Conservation (phyloP, 2,888 invertebrate genomes). For the Timema podura region DNA sequence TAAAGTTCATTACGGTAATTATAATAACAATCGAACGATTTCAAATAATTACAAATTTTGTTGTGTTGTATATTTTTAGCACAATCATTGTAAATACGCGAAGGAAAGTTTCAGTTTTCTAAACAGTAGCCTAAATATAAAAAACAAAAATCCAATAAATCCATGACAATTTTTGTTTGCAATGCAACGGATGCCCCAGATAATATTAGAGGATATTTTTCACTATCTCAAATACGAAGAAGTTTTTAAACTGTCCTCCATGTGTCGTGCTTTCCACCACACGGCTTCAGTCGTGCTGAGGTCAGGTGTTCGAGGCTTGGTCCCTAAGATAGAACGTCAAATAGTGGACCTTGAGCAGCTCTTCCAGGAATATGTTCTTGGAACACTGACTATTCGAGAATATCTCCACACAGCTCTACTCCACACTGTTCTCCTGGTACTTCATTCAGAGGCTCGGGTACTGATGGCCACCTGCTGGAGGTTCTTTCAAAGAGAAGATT, state of each 20-base stretch:
- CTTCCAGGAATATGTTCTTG: background rate
- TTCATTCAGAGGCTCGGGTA: constrained; percentile 17
- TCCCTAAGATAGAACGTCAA: constrained; percentile 5
- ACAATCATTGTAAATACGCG: too few species aligned
- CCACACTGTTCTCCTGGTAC: constrained; percentile 20
- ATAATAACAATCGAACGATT: too few species aligned
- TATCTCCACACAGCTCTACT: constrained; percentile 16
- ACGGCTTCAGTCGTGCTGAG: constrained; percentile 13
- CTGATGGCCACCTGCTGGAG: constrained; percentile 21
- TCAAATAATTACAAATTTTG: too few species aligned
- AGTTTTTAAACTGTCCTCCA: constrained; percentile 11
- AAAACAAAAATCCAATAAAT: too few species aligned
- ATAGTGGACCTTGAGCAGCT: constrained; percentile 11
- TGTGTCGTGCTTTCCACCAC: constrained; percentile 20
- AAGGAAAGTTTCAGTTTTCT: too few species aligned
- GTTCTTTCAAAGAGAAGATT: constrained; percentile 13
- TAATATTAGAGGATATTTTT: background rate
- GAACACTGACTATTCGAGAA: constrained; percentile 1
- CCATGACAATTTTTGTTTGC: background rate
- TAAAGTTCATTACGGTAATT: too few species aligned
- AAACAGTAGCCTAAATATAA: too few species aligned
- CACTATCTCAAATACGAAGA: background rate
- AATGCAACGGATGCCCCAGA: background rate
- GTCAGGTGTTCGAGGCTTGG: background rate
- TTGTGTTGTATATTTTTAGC: too few species aligned